A percentile compares a stretch with the other conserved stretches of the same genome.
These are phyloP conservation scores for Bubalus kerabau DNA, from an alignment of 2,113 vertebrate genomes.

Conservation along the genomic window DNA sequence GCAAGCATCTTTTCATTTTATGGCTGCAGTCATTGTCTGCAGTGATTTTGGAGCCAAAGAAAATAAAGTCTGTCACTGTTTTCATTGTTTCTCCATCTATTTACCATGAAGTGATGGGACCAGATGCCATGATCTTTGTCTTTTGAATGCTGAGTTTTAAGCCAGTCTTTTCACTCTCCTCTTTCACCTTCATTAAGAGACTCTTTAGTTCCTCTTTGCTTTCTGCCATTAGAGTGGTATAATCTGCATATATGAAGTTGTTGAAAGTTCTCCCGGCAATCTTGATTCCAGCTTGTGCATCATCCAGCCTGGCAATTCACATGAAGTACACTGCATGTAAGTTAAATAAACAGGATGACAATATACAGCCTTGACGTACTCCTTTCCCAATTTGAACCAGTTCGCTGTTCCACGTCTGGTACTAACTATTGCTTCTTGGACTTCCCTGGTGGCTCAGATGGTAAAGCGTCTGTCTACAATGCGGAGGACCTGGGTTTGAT, in stretches of 20 bases:
- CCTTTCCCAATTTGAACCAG: neutral
- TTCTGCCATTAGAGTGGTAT: neutral
- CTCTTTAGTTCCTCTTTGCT: neutral
- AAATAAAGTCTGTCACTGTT: neutral
- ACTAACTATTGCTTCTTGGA: neutral
- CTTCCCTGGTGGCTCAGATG: too few relatives aligned
- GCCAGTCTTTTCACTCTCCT: neutral
- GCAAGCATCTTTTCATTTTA: neutral
- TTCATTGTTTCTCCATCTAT: neutral
- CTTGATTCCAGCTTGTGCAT: neutral
- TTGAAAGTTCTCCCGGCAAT: neutral
- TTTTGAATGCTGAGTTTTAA: neutral
- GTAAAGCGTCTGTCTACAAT: too few relatives aligned
- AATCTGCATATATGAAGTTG: neutral
- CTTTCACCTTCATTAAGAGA: neutral
- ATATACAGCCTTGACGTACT: neutral
- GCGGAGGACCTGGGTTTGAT: too few relatives aligned
- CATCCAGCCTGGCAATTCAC: neutral
- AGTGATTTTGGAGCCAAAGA: neutral
- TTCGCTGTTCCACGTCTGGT: neutral
- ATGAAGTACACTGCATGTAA: neutral
- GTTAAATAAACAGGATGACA: neutral
- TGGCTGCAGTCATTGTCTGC: neutral
- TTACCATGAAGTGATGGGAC: neutral
- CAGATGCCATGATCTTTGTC: neutral